Evolutionary conservation across 2,113 vertebrate species (phyloP).

Genomic region (Tragelaphus imberbis): DNA sequence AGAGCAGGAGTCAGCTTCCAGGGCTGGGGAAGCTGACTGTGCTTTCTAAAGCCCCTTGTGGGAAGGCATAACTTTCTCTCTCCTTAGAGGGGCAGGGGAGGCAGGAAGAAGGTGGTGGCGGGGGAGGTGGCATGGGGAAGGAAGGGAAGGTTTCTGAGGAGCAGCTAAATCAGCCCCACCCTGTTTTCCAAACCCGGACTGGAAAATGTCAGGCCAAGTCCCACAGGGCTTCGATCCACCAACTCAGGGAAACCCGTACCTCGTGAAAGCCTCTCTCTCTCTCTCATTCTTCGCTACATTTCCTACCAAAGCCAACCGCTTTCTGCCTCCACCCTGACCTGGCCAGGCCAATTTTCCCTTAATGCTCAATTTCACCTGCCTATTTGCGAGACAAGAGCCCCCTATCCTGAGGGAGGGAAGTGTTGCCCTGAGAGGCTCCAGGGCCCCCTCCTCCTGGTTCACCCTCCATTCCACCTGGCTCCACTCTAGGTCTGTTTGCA

Average conservation of each 20-base stretch:
- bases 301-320: not conserved
- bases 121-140: not conserved
- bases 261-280: not conserved
- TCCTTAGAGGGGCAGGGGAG: not conserved
- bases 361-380: conserved; percentile 9
- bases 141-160: not conserved
- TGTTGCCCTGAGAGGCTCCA: not conserved
- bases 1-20: rapidly evolving
- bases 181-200: not conserved
- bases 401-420: not conserved
- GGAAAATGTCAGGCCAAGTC: not conserved
- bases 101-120: not conserved
- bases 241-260: not conserved
- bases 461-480: rapidly evolving
- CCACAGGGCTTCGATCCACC: rapidly evolving
- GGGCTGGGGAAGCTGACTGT: too few species aligned
- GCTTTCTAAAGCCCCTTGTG: not conserved
- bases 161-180: not conserved
- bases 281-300: rapidly evolving
- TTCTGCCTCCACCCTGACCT: not conserved
- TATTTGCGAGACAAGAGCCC: not conserved
- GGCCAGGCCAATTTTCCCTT: not conserved
- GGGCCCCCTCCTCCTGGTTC: not conserved
- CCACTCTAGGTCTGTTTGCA: not conserved
- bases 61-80: not conserved